Evolutionary conservation across 2,113 vertebrate species (phyloP), one percentile per base, ranked within the genome.

Genomic region (Sakesphorus luctuosus): DNA sequence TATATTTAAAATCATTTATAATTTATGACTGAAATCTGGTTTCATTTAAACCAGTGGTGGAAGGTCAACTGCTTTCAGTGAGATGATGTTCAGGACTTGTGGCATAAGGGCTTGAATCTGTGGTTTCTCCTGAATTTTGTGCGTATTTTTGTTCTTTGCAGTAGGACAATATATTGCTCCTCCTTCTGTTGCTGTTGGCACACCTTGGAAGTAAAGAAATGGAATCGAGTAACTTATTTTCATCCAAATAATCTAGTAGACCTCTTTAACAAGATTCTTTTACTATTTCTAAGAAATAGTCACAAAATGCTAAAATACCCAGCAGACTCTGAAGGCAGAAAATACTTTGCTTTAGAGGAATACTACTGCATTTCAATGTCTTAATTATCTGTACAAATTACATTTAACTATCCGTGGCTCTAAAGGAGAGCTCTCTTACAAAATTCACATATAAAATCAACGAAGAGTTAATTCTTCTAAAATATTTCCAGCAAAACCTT

Each of bases 271-370:
- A 72, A 78, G 35, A 84, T 78, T 75, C 8, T 91, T 89, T 63
- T 55, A 44, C 36, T n/a, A 28, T 80, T 94, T 94, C 86, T 94
- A 90, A 92, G 83, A 89, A 91, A 82, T 25, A 82, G 25, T 91
- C 68, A 56, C 69, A 82, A 93, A 72, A 91, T 49, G 4, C 62
- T 82, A 25, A 89, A 75, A 55, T 40, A 59, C 0, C 0, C 16
- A 74, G 50, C 11, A 63, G 73, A 71, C 35, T 75, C 10, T 8
- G 7, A 84, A 65, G 40, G 31, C 1, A 5, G 52, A 87, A 94
- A 91, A 71, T 68, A 26, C 35, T 95, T 75, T 75, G 16, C 31
- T 85, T 87, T 82, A 36, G 35, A 87, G 38, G 9, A 71, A 59
- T 28, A 49, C 10, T 52, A 19, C 47, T 13, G 3, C 63, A 55